Evolutionary conservation across 2,888 invertebrate species (phyloP).

Genomic region (Entomobrya proxima): DNA sequence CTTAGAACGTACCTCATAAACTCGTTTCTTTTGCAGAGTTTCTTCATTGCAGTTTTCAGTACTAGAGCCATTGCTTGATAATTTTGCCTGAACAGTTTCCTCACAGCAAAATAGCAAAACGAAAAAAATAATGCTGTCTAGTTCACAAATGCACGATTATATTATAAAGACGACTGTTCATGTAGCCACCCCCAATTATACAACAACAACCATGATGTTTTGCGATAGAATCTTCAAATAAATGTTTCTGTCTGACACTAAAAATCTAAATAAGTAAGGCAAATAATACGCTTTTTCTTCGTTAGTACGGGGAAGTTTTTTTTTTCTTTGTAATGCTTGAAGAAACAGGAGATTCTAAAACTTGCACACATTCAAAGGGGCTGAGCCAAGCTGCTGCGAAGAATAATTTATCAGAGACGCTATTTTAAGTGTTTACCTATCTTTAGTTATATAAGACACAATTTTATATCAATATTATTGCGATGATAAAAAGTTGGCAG

Average conservation of each 20-base stretch:
- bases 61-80: neutral
- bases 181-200: slow-evolving; percentile 37
- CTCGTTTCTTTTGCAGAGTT: neutral
- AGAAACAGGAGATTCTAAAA: slow-evolving; percentile 8
- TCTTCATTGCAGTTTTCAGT: neutral
- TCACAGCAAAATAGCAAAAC: neutral
- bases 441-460: neutral
- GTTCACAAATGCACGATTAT: neutral
- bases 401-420: too few species aligned
- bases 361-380: neutral
- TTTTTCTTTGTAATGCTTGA: slow-evolving; percentile 21
- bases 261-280: neutral
- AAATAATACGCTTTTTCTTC: neutral
- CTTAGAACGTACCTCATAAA: neutral
- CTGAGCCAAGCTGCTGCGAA: neutral
- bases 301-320: neutral
- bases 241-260: neutral
- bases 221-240: slow-evolving; percentile 5
- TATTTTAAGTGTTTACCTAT: neutral
- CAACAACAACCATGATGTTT: slow-evolving; percentile 8
- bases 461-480: neutral
- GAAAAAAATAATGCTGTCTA: neutral
- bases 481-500: neutral
- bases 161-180: neutral
- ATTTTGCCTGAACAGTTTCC: neutral